Base-by-base conservation (phyloP, 2,888 invertebrate genomes). In the Drosophila sordidula region DNA sequence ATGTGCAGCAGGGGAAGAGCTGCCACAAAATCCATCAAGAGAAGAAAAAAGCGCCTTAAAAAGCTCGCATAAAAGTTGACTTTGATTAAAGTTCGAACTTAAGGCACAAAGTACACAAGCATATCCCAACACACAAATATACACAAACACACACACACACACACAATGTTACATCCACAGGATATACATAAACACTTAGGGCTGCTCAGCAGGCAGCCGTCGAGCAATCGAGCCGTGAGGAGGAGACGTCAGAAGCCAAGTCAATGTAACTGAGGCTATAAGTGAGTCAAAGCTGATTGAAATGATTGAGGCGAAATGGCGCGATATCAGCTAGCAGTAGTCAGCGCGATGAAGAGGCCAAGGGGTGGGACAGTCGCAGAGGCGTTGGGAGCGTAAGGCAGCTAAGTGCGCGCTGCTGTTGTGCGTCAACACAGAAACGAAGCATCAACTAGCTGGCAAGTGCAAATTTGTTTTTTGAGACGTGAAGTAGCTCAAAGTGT, bases 71-170 rank as follows among this genome's bases (percentile, higher is more conserved):
- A 83, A 86, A 87, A 89, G 89, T 87, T 87, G 79, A 86, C 85
- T 86, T 86, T 86, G 89, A 86, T 86, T 86, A 86, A 86, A 86
- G 85, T 86, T 86, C 84, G 79, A 89, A 80, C 78, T 75, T 66
- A 71, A 79, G 70, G 72, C 88, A 74, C 80, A 88, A 75, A 78
- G 63, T 74, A 76, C 57, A 78, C 62, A 69, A 22, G 39, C 29
- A 42, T 22, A 34, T 14, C 22, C 14, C 45, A 11, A 61, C 29
- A 44, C 16, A 22, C n/a, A 45, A 16, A 34, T 14, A 55, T n/a
- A n/a, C n/a, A n/a, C n/a, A 18, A 22, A n/a, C 4, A 57, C 45
- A 26, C 8, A 39, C 38, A 36, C 5, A 46, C 22, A 47, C 46
- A 41, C 36, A 36, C 42, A 22, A 45, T 41, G 47, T 57, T 57